Conservation (phyloP, 2,113 vertebrate species). For the Nothobranchius furzeri region DNA sequence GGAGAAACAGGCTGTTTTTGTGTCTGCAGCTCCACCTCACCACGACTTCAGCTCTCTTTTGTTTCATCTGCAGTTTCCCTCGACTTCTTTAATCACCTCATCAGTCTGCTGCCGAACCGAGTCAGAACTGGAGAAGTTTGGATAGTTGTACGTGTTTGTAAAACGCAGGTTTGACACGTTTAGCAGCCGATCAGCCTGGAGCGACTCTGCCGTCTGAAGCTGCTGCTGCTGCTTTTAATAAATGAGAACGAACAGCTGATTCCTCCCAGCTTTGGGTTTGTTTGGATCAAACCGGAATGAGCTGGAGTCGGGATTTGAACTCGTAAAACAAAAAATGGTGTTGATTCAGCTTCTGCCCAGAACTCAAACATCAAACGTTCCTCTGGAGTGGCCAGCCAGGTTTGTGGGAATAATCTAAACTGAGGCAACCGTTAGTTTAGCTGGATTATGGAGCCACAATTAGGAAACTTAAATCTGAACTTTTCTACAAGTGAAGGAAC, state of each 20-base stretch:
- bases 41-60: not conserved
- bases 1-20: constrained; percentile 35
- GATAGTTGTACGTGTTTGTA: not conserved
- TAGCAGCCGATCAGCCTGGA: constrained; percentile 42
- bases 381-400: too few relatives aligned
- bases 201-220: constrained; percentile 23
- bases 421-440: too few relatives aligned
- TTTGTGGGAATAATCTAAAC: too few relatives aligned
- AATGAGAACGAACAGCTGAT: constrained; percentile 12
- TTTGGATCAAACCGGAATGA: not conserved
- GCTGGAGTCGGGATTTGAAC: not conserved
- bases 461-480: not conserved
- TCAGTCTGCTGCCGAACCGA: not conserved
- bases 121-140: not conserved
- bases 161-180: constrained; percentile 16
- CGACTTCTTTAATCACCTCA: constrained; percentile 5
- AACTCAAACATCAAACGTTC: too few relatives aligned
- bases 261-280: not conserved
- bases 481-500: too few relatives aligned
- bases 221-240: constrained; percentile 12
- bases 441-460: too few relatives aligned
- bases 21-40: constrained; percentile 29
- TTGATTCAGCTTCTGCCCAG: too few relatives aligned
- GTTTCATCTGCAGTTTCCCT: constrained; percentile 14
- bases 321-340: not conserved